A percentile compares a stretch with the other conserved stretches of the same genome.
phyloP scores from a whole-genome alignment of 2,888 invertebrate species.

The Palloptera scutellata region DNA sequence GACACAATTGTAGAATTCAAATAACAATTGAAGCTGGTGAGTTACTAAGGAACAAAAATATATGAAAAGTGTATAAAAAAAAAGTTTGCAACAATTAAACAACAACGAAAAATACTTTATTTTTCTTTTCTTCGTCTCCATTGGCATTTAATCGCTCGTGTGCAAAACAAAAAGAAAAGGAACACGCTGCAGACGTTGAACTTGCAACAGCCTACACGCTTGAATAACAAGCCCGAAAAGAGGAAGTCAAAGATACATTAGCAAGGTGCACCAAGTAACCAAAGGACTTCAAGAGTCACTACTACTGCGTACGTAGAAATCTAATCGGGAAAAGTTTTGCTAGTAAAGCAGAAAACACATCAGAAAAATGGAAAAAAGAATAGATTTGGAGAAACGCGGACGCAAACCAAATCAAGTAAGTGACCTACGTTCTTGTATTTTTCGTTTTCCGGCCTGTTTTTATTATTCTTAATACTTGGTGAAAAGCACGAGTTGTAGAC shows the following conservation, averaged over 20 bases:
- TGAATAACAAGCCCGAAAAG: slow-evolving; percentile 9
- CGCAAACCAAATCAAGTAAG: slow-evolving; percentile 89
- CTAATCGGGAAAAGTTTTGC: neutral
- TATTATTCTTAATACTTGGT: neutral
- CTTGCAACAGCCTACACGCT: slow-evolving; percentile 21
- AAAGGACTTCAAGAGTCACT: neutral
- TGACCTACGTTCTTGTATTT: slow-evolving; percentile 11
- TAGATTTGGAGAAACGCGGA: slow-evolving; percentile 93
- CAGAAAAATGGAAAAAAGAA: slow-evolving; percentile 93
- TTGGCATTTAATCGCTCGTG: neutral
- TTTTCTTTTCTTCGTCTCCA: neutral
- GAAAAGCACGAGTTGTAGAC: neutral
- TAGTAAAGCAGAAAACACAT: slow-evolving; percentile 9
- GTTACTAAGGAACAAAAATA: too few relatives aligned
- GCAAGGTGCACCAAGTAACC: neutral
- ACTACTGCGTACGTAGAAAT: slow-evolving; percentile 10
- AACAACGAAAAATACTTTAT: slow-evolving; percentile 14
- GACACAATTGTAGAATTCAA: too few relatives aligned
- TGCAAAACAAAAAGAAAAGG: neutral
- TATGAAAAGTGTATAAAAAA: too few relatives aligned
- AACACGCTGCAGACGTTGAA: slow-evolving; percentile 21
- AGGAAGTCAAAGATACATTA: neutral
- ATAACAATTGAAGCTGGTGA: too few relatives aligned
- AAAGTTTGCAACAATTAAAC: neutral
- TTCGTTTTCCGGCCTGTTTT: neutral